These are phyloP conservation scores for Lonchura striata DNA, from an alignment of 2,113 vertebrate genomes.

Conservation along the genomic window DNA sequence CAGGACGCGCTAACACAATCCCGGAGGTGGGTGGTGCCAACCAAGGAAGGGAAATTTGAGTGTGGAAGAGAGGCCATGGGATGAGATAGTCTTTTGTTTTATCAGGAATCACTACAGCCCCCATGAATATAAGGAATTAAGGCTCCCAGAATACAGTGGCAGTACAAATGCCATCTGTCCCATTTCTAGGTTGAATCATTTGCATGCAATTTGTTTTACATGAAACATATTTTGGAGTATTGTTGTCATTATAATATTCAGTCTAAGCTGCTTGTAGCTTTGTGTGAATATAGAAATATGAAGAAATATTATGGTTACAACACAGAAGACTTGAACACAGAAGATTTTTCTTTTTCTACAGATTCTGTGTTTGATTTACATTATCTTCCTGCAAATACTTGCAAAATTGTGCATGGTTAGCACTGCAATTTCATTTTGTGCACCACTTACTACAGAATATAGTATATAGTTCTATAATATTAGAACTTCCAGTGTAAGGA, in stretches of 20 bases:
- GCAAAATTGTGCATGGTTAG: background rate
- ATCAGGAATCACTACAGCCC: background rate
- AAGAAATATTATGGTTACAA: background rate
- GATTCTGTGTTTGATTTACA: background rate
- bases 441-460: background rate
- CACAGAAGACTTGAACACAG: background rate
- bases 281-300: background rate
- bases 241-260: background rate
- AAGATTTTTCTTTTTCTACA: background rate
- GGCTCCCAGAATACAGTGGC: background rate
- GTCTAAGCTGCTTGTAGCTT: background rate
- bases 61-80: background rate
- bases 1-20: background rate
- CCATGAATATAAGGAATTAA: background rate
- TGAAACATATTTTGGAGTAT: background rate
- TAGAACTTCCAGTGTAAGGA: background rate
- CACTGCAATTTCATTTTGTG: background rate
- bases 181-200: background rate
- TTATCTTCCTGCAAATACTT: background rate
- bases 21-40: background rate
- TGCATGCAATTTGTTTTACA: background rate
- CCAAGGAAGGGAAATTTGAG: background rate
- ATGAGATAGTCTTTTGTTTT: background rate
- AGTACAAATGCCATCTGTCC: background rate
- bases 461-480: background rate